Conservation (phyloP, 2,888 invertebrate species). For the Megalurothrips usitatus region DNA sequence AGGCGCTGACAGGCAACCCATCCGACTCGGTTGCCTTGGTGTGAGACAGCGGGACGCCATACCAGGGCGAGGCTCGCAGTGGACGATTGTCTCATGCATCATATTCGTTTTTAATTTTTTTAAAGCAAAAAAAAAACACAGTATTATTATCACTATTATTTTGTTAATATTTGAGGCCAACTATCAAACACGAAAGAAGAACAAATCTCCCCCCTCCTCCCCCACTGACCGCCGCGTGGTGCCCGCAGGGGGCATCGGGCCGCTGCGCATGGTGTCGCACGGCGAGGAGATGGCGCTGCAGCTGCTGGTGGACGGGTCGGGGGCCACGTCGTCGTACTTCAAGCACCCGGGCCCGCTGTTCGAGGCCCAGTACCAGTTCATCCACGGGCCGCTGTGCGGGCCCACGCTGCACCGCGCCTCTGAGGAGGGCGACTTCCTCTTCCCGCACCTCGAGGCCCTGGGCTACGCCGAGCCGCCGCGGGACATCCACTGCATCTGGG, state of each 20-base stretch:
- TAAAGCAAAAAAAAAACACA: no score
- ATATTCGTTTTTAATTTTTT: no score
- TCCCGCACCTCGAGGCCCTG: slow-evolving; percentile 77
- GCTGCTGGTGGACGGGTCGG: slow-evolving; percentile 75
- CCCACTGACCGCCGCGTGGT: no score
- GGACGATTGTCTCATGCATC: no score
- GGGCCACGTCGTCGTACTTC: slow-evolving; percentile 82
- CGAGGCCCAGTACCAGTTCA: slow-evolving; percentile 82
- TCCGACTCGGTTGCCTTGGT: no score
- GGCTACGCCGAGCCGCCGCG: slow-evolving; percentile 49
- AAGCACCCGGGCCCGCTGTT: slow-evolving; percentile 79
- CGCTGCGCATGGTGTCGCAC: slow-evolving; percentile 48
- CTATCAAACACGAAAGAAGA: no score
- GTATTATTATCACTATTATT: no score
- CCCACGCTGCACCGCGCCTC: slow-evolving; percentile 74
- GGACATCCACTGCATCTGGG: slow-evolving; percentile 68
- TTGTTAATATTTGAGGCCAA: no score
- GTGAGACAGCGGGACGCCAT: no score
- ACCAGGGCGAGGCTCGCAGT: no score
- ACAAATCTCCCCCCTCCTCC: no score
- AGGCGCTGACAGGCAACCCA: no score
- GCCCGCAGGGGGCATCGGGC: slow-evolving; percentile 64
- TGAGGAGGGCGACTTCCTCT: slow-evolving; percentile 81
- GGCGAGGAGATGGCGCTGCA: slow-evolving; percentile 71
- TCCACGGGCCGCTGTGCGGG: slow-evolving; percentile 83